These are phyloP conservation scores for Macroteleia sp. DNA, from an alignment of 2,888 invertebrate species.

Conservation along the genomic window DNA sequence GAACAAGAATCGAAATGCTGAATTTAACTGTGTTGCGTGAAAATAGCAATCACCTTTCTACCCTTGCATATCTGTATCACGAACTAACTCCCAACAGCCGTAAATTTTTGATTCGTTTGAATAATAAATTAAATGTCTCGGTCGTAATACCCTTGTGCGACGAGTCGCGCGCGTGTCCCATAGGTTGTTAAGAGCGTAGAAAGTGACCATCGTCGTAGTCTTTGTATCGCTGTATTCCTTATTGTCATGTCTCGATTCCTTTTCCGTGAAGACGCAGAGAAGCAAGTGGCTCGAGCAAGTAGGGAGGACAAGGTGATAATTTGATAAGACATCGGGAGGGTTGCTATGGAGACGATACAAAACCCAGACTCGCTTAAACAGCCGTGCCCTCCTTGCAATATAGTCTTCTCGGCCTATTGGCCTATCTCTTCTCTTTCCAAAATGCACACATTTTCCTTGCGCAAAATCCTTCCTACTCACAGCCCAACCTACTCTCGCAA, in stretches of 20 bases:
- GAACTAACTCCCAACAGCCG: conserved; percentile 39
- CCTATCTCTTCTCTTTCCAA: conserved; percentile 63
- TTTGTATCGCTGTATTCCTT: conserved; percentile 72
- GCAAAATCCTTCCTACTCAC: conserved; percentile 65
- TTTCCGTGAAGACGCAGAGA: conserved; percentile 58
- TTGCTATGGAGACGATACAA: conserved; percentile 83
- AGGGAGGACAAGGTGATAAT: conserved; percentile 83
- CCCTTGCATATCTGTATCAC: conserved; percentile 56
- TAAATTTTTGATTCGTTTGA: conserved; percentile 82
- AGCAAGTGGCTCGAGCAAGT: conserved; percentile 57
- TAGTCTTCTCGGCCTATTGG: conserved; percentile 51
- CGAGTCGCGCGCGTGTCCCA: conserved; percentile 69
- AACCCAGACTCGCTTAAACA: conserved; percentile 73
- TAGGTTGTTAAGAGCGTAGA: conserved; percentile 77
- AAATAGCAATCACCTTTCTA: conserved; percentile 62
- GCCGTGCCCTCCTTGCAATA: conserved; percentile 55
- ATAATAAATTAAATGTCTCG: conserved; percentile 83
- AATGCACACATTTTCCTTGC: conserved; percentile 32
- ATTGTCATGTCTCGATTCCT: conserved; percentile 68
- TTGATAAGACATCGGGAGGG: conserved; percentile 83
- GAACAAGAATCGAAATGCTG: too few species aligned
- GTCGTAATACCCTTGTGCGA: conserved; percentile 65
- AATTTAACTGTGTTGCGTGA: conserved; percentile 33
- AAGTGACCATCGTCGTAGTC: conserved; percentile 79
- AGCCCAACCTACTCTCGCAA: conserved; percentile 39